Evolutionary conservation across 2,888 invertebrate genomes (phyloP).

Genomic region (Cremastobaeus sp.): DNA sequence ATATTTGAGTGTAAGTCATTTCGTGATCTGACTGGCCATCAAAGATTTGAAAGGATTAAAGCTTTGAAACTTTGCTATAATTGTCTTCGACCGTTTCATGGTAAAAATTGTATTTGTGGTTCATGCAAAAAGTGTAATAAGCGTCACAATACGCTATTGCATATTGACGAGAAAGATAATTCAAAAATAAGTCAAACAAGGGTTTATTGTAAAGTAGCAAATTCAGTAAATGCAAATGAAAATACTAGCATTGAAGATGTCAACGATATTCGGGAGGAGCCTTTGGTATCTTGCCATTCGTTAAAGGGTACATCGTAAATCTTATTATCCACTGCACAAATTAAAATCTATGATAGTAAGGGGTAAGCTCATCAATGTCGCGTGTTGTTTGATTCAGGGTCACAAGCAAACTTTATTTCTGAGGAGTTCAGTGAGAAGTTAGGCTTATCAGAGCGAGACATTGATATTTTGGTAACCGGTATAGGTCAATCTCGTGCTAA

Average conservation of each 20-base stretch:
- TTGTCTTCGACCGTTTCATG: slow-evolving; percentile 7
- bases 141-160: neutral
- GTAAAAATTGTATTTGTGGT: neutral
- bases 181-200: no score
- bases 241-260: neutral
- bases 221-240: neutral
- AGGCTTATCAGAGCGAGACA: neutral
- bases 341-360: neutral
- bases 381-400: neutral
- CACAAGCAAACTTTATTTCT: slow-evolving; percentile 1
- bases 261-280: neutral
- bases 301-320: neutral
- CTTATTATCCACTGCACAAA: neutral
- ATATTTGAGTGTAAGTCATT: neutral
- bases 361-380: neutral
- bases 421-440: neutral
- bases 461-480: neutral
- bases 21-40: neutral
- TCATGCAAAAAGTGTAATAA: neutral
- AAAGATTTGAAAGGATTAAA: slow-evolving; percentile 1
- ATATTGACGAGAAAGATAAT: neutral
- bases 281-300: neutral
- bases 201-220: neutral
- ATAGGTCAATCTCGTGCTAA: neutral
- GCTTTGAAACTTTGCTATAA: slow-evolving; percentile 1